Evolutionary conservation across 2,888 invertebrate genomes (phyloP).

Genomic region (Polydrusus tereticollis): DNA sequence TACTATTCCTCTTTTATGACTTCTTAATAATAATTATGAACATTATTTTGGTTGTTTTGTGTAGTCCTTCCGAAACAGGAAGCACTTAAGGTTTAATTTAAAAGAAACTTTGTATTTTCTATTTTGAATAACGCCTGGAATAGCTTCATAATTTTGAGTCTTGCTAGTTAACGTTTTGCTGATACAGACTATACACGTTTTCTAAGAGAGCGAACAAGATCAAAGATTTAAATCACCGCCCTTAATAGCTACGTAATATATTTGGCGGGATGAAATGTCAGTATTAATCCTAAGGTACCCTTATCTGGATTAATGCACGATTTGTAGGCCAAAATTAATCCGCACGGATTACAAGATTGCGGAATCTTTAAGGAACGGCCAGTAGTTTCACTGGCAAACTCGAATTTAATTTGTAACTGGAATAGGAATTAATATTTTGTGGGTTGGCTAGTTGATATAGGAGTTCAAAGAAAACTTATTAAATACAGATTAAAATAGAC

Average conservation of each 20-base stretch:
- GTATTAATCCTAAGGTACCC: conserved; percentile 11
- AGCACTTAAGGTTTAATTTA: no score
- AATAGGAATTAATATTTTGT: neutral
- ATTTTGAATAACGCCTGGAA: no score
- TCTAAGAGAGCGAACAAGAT: neutral
- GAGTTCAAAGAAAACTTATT: neutral
- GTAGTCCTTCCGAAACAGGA: no score
- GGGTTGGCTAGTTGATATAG: neutral
- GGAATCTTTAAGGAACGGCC: neutral
- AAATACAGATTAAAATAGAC: no score
- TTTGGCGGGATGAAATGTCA: conserved; percentile 3
- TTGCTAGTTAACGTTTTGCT: no score
- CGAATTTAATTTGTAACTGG: neutral
- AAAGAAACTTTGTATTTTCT: no score
- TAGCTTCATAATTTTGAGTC: no score
- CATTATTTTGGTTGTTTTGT: no score
- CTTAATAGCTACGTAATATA: neutral
- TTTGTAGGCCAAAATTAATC: conserved; percentile 4
- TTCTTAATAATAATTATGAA: no score
- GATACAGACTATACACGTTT: no score
- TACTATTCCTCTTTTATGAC: no score
- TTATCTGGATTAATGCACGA: conserved; percentile 14
- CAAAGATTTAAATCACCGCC: neutral
- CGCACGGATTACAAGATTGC: neutral
- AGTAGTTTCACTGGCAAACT: neutral